Base-by-base conservation (phyloP, 2,888 invertebrate genomes). In the Poecilus cupreus region DNA sequence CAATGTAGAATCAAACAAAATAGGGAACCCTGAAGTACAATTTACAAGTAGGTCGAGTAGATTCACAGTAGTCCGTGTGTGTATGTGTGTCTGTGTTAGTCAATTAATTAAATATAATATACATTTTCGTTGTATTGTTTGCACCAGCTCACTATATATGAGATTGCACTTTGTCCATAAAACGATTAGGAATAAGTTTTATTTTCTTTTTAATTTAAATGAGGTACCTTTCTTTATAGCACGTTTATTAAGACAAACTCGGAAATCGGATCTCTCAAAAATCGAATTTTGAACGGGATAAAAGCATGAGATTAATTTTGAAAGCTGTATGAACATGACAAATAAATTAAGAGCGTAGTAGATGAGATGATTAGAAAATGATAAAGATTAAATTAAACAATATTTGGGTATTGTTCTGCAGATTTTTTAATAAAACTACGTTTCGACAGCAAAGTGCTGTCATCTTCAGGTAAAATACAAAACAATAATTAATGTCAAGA, bases 161-260 rank as follows among this genome's bases (percentile, higher is more conserved):
- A 84, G 86, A 88, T 88, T 88, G 88, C 88, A 88, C 88, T 86
- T 87, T 86, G 87, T 88, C 88, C 88, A 86, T 86, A 83, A 83
- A 84, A 81, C 81, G 72, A 81, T 74, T 86, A 87, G 85, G 84
- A 84, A 84, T 84, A 83, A 39, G 51, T 75, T 83, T 83, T 78
- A 86, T 86, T 86, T 85, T 85, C 83, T 84, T 84, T 84, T 85
- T 85, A 77, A 84, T 85, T 84, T 84, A 84, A 84, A 82, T 88
- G 88, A 89, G 88, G 88, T 89, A 89, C 89, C 88, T 88, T 88
- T 87, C 85, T 82, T 85, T 88, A 89, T 89, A 89, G 89, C 89
- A 89, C 89, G 88, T 87, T 85, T 83, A 46, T 54, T 57, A 39
- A 72, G 70, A 70, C 68, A 68, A 70, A 68, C 32, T 77, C 43